Evolutionary conservation across 23 tunicate species (phyloP).

Genomic region (Phallusia fumigata): DNA sequence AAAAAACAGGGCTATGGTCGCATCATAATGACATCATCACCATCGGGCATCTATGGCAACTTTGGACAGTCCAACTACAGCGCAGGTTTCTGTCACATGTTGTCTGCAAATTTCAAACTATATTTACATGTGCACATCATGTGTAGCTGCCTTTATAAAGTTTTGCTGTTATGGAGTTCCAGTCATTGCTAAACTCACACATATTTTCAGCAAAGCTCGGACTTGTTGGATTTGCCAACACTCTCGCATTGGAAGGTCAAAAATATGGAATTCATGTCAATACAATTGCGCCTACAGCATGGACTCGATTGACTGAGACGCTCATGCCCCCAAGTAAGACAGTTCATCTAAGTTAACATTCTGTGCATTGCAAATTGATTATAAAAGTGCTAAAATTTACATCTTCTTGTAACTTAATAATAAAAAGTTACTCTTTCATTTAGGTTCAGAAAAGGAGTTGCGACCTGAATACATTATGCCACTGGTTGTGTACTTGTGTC

Average conservation of each 20-base stretch:
- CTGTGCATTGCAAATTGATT: too few species aligned
- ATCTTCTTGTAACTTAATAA: too few species aligned
- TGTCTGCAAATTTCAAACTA: too few species aligned
- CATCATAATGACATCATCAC: constrained; percentile 93
- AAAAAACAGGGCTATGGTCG: constrained; percentile 84
- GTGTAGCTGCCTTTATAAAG: too few species aligned
- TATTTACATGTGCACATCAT: too few species aligned
- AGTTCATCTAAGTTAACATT: too few species aligned
- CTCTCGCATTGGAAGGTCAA: constrained; percentile 79
- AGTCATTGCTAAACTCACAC: too few species aligned
- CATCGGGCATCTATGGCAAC: constrained; percentile 98
- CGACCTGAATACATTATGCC: constrained; percentile 85
- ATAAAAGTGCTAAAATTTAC: too few species aligned
- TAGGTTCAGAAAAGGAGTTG: constrained; percentile 55
- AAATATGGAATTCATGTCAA: constrained; percentile 81
- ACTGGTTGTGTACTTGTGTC: constrained; percentile 82
- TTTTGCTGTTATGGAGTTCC: too few species aligned
- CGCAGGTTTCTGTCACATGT: constrained; percentile 49
- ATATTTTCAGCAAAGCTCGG: constrained; percentile 87
- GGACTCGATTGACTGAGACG: constrained; percentile 77
- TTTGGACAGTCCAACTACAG: constrained; percentile 95
- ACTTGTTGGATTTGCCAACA: constrained; percentile 88
- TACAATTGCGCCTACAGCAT: constrained; percentile 93
- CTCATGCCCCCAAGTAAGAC: constrained; percentile 65
- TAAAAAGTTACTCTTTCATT: neutral